Percentiles rank a stretch among this genome's conserved stretches.
Evolutionary conservation across 2,113 vertebrate genomes (phyloP).

Genomic region (Melospiza georgiana): DNA sequence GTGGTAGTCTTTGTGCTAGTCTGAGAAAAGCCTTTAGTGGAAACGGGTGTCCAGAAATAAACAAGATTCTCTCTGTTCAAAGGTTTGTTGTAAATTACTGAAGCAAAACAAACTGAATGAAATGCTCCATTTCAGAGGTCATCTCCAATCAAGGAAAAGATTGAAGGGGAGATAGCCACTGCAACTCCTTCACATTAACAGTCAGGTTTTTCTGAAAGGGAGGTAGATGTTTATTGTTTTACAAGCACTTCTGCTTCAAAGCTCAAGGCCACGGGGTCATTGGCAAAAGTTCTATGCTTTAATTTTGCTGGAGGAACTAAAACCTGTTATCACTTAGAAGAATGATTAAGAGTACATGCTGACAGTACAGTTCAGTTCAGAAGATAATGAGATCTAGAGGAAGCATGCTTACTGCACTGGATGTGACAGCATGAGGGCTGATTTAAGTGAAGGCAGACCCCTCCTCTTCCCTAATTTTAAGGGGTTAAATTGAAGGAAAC

Average conservation of each 20-base stretch:
- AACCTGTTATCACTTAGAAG: neutral
- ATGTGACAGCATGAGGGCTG: neutral
- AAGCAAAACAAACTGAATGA: neutral
- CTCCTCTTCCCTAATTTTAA: neutral
- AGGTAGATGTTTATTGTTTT: neutral
- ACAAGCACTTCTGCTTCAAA: conserved; percentile 11
- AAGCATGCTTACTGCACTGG: neutral
- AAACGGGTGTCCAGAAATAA: neutral
- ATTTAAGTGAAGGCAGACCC: neutral
- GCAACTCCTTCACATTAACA: neutral
- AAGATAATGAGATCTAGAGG: neutral
- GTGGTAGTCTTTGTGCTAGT: neutral
- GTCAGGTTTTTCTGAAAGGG: neutral
- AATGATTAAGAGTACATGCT: neutral
- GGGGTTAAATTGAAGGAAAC: neutral
- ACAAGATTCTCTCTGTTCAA: neutral
- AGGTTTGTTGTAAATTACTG: conserved; percentile 40
- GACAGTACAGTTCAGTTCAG: neutral
- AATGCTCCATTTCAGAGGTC: neutral
- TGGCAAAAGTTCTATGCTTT: neutral
- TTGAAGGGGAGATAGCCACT: neutral
- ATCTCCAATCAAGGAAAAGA: neutral
- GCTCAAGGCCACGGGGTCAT: neutral
- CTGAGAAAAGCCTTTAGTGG: neutral
- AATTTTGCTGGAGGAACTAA: neutral